Conservation (phyloP, 2,888 invertebrate species). For the Sarcophaga caerulescens region DNA sequence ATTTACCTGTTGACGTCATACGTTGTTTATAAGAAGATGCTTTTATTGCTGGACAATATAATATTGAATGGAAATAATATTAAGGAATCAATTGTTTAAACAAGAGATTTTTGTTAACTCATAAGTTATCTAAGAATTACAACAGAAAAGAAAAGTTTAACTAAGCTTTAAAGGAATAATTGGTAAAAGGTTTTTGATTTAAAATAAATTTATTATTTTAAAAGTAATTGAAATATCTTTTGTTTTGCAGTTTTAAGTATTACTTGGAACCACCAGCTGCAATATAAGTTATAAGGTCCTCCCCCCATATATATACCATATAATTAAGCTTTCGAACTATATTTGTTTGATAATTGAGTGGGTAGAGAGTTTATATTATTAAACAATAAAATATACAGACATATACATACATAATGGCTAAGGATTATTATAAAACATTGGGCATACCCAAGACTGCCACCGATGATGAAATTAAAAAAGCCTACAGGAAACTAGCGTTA, state of each 20-base stretch:
- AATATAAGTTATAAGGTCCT: not conserved
- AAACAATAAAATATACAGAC: slow-evolving; percentile 14
- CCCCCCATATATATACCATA: not conserved
- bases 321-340: not conserved
- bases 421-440: slow-evolving; percentile 98
- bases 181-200: slow-evolving; percentile 37
- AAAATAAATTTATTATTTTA: not conserved
- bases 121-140: slow-evolving; percentile 20
- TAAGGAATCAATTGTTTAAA: slow-evolving; percentile 48
- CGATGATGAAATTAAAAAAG: slow-evolving; percentile 98
- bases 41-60: slow-evolving; percentile 52
- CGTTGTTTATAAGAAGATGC: slow-evolving; percentile 57
- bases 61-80: slow-evolving; percentile 32
- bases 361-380: not conserved
- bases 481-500: slow-evolving; percentile 96
- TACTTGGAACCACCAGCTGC: slow-evolving; percentile 39
- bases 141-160: not conserved
- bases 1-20: slow-evolving; percentile 30
- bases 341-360: not conserved
- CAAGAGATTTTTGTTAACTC: not conserved
- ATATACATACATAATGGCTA: slow-evolving; percentile 87
- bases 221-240: not conserved
- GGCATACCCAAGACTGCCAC: slow-evolving; percentile 92
- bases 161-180: slow-evolving; percentile 15
- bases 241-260: slow-evolving; percentile 50